A percentile compares a stretch with the other conserved stretches of the same genome.
Evolutionary conservation across 2,113 vertebrate species (phyloP).

Genomic region (Ondatra zibethicus): DNA sequence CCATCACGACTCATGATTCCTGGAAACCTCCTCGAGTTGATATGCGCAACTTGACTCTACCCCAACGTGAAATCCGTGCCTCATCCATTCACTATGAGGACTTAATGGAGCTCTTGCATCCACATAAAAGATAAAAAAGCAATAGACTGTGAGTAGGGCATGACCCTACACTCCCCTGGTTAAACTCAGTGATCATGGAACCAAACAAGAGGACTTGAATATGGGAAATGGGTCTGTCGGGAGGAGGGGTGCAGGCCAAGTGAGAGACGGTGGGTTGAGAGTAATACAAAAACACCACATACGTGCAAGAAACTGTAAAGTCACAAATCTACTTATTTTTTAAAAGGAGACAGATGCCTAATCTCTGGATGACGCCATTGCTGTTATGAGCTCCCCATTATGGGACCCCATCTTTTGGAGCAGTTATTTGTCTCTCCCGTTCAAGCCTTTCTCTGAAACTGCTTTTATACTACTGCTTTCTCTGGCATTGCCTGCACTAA

Average conservation of each 20-base stretch:
- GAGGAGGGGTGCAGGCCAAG: too few relatives aligned
- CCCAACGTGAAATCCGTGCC: background rate
- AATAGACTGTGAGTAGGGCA: background rate
- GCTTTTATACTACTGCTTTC: background rate
- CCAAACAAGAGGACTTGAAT: background rate
- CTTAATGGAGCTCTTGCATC: background rate
- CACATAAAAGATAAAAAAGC: background rate
- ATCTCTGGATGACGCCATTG: background rate
- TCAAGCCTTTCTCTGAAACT: background rate
- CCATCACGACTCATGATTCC: background rate
- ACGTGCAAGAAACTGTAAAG: background rate
- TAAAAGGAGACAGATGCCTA: background rate
- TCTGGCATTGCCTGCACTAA: background rate
- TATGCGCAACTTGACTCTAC: background rate
- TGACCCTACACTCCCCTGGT: background rate
- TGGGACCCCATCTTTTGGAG: background rate
- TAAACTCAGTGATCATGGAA: background rate
- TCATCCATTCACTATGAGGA: background rate
- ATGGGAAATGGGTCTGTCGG: background rate
- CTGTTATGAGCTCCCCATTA: background rate
- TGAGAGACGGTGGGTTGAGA: background rate
- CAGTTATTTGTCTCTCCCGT: background rate
- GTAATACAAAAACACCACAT: too few relatives aligned
- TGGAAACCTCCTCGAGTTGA: conserved; percentile 25
- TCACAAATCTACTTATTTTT: background rate